These are phyloP conservation scores for Loripinus fragilis DNA, from an alignment of 2,888 invertebrate genomes.

Conservation along the genomic window DNA sequence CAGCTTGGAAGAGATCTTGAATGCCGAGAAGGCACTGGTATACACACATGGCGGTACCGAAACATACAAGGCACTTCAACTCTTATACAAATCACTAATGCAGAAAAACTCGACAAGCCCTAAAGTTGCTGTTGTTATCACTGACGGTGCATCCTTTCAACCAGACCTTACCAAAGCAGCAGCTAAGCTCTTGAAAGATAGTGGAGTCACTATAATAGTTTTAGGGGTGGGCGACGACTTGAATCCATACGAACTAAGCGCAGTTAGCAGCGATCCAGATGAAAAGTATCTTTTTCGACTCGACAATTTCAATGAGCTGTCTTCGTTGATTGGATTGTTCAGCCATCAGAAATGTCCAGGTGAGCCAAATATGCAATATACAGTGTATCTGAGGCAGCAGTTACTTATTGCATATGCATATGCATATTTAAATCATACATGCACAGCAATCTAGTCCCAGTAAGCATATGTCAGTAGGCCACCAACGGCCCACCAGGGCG, in stretches of 20 bases:
- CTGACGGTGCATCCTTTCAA: slow-evolving; percentile 51
- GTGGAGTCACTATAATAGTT: slow-evolving; percentile 49
- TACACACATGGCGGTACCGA: slow-evolving; percentile 55
- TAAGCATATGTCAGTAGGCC: too few relatives aligned
- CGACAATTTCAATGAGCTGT: slow-evolving; percentile 29
- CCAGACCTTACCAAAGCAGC: slow-evolving; percentile 34
- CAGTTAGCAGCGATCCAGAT: slow-evolving; percentile 56
- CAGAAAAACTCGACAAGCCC: slow-evolving; percentile 34
- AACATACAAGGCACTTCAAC: slow-evolving; percentile 48
- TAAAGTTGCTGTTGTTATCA: slow-evolving; percentile 51
- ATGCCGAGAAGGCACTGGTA: slow-evolving; percentile 37
- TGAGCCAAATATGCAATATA: too few relatives aligned
- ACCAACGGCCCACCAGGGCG: too few relatives aligned
- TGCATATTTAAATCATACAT: too few relatives aligned
- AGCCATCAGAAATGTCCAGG: slow-evolving; percentile 39
- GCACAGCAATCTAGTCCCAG: too few relatives aligned
- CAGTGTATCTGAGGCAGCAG: too few relatives aligned
- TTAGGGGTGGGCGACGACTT: slow-evolving; percentile 58
- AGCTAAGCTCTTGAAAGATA: slow-evolving; percentile 42
- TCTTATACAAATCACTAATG: slow-evolving; percentile 37
- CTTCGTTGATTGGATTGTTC: slow-evolving; percentile 39
- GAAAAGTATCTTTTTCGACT: slow-evolving; percentile 36
- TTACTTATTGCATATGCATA: too few relatives aligned
- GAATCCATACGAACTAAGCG: slow-evolving; percentile 43
- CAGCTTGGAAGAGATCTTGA: slow-evolving; percentile 15